Evolutionary conservation across 2,888 invertebrate species (phyloP).

Genomic region (Hypercompe scribonia): DNA sequence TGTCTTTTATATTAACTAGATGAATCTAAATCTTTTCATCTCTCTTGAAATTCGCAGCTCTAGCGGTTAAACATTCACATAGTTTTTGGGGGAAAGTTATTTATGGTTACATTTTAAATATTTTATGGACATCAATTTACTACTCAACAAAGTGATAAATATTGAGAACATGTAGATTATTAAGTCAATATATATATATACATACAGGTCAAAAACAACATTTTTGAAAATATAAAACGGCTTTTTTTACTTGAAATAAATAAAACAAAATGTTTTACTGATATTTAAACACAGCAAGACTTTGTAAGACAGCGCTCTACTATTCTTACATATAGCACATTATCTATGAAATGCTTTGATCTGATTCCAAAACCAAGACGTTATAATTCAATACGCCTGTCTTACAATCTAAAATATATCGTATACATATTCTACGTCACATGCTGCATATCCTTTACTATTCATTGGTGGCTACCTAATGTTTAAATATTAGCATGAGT

Average conservation of each 20-base stretch:
- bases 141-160: background rate
- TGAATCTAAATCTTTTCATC: no score
- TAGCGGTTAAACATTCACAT: background rate
- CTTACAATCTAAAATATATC: constrained; percentile 35
- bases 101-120: background rate
- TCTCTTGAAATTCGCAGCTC: no score
- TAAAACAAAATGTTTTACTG: background rate
- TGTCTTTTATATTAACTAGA: no score
- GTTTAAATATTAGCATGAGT: constrained; percentile 45
- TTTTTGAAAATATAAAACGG: background rate
- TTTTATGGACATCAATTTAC: background rate
- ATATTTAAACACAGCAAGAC: background rate
- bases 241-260: background rate
- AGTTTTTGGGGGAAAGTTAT: background rate
- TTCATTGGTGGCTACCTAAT: constrained; percentile 34
- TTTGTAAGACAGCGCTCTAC: constrained; percentile 19
- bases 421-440: constrained; percentile 49
- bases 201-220: background rate
- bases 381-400: constrained; percentile 36
- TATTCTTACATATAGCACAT: constrained; percentile 28
- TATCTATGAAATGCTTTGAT: constrained; percentile 49
- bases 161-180: background rate
- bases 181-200: no score
- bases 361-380: constrained; percentile 48
- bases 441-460: constrained; percentile 29